Conservation (phyloP, 2,797 vertebrate genomes). For the Propithecus deckenii region DNA sequence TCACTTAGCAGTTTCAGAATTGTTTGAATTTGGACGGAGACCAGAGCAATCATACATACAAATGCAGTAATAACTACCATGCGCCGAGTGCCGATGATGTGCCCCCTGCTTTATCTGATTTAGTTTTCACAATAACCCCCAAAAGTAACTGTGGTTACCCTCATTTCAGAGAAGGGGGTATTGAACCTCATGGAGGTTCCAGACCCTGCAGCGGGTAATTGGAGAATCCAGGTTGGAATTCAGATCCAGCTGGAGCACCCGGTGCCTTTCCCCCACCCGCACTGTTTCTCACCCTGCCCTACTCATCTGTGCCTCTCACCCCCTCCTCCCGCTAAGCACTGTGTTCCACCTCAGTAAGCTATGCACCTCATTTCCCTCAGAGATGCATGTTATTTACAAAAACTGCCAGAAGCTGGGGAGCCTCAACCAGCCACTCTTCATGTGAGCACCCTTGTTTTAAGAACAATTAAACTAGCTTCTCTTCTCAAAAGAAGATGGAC, state of each 20-base stretch:
- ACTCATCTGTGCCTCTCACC: too few species aligned
- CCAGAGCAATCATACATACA: not conserved
- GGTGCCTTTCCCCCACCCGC: not conserved
- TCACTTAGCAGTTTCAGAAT: not conserved
- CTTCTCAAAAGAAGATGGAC: too few species aligned
- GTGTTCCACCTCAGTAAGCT: not conserved
- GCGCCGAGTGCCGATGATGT: fast-evolving
- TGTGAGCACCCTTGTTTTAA: not conserved
- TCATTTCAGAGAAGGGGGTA: slow-evolving; percentile 3
- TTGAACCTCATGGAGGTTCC: not conserved
- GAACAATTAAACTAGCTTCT: not conserved
- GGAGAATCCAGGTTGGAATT: not conserved
- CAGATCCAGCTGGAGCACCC: not conserved
- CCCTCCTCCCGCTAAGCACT: not conserved
- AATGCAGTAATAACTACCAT: not conserved
- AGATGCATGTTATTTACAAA: not conserved
- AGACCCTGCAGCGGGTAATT: not conserved
- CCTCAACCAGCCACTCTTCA: not conserved
- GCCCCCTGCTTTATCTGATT: not conserved
- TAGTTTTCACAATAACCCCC: not conserved
- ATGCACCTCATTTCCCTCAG: not conserved
- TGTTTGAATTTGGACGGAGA: not conserved
- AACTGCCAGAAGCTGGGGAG: not conserved
- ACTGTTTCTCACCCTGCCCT: not conserved
- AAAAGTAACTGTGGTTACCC: not conserved